A percentile compares a stretch with the other conserved stretches of the same genome.
Evolutionary conservation across 2,113 vertebrate species (phyloP).

Genomic region (Amia ocellicauda): DNA sequence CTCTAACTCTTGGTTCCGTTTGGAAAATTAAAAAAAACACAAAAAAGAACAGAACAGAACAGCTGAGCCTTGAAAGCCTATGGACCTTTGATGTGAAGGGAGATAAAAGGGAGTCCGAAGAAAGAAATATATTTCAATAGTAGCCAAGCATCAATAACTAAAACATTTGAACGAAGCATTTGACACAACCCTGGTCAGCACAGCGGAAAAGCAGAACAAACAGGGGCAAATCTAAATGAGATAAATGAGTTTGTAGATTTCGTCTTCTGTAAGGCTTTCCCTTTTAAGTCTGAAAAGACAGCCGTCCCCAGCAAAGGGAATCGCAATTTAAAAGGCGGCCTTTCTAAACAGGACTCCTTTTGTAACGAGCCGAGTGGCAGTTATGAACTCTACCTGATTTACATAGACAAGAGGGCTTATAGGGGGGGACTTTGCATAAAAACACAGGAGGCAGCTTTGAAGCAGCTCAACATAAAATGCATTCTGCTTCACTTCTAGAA

Average conservation of each 20-base stretch:
- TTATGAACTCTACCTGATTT: constrained; percentile 43
- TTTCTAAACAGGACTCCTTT: constrained; percentile 34
- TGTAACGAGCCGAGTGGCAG: constrained; percentile 32
- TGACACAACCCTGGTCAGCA: neutral
- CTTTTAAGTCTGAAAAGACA: too few relatives aligned
- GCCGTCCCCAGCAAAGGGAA: too few relatives aligned
- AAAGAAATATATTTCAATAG: neutral
- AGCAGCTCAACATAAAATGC: constrained; percentile 19
- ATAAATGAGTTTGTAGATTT: too few relatives aligned
- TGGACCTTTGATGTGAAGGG: neutral
- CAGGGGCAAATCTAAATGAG: too few relatives aligned
- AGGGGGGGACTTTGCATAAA: constrained; percentile 43
- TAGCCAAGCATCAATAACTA: neutral
- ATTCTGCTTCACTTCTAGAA: neutral
- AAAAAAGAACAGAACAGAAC: too few relatives aligned
- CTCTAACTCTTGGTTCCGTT: too few relatives aligned
- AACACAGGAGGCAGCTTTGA: constrained; percentile 32
- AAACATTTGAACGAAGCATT: neutral
- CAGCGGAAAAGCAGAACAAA: too few relatives aligned
- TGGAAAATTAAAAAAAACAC: too few relatives aligned
- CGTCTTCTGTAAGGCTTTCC: too few relatives aligned
- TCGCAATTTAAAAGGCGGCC: neutral
- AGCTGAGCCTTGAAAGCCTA: neutral
- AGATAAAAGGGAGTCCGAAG: neutral
- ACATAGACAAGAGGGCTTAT: constrained; percentile 39